Evolutionary conservation across 2,888 invertebrate species (phyloP).

Genomic region (Bhutanitis thaidina): DNA sequence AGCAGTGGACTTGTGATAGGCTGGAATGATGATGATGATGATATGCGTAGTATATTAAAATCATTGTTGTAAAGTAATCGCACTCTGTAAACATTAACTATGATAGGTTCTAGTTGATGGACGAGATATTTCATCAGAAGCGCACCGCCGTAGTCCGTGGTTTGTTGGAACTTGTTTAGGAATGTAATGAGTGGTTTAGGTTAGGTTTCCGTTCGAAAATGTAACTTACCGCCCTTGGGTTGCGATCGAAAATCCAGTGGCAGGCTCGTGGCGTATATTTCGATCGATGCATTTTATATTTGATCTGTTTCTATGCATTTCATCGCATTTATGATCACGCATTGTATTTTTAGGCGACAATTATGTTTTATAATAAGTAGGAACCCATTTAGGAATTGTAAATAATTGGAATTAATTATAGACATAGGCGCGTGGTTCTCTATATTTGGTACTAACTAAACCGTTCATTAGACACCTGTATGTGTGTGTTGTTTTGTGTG

Average conservation of each 20-base stretch:
- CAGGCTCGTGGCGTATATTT: not conserved
- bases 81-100: too few species aligned
- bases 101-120: too few species aligned
- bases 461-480: not conserved
- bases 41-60: too few species aligned
- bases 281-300: not conserved
- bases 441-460: not conserved
- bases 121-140: too few species aligned
- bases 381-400: constrained; percentile 15
- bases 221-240: not conserved
- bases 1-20: too few species aligned
- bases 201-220: not conserved
- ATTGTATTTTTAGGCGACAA: not conserved
- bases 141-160: not conserved
- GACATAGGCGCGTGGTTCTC: not conserved
- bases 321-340: not conserved
- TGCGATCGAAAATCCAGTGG: not conserved
- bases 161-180: not conserved
- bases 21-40: too few species aligned
- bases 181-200: not conserved
- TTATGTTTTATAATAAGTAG: constrained; percentile 1
- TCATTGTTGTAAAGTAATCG: too few species aligned
- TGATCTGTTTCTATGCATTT: constrained; percentile 1
- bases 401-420: constrained; percentile 7
- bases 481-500: not conserved